Base-by-base conservation (phyloP, 2,888 invertebrate species). In the Galerucella calmariensis region DNA sequence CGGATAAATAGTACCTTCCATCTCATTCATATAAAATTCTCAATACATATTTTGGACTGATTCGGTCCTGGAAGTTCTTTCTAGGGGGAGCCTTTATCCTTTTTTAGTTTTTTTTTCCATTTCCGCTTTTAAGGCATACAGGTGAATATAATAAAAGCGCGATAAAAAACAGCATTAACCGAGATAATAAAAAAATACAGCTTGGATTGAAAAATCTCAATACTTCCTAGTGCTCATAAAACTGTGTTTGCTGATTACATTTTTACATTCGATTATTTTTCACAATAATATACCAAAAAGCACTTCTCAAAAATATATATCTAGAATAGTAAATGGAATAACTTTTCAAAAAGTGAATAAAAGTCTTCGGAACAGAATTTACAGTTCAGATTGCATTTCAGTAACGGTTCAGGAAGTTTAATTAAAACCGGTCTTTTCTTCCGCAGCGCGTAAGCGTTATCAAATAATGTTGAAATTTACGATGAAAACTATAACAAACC, bases 401-500 rank as follows among this genome's bases (percentile, higher is more conserved):
- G 63, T 16, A 44, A 63, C 65, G 71, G 65, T 71, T 71, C 58
- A 46, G 58, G 51, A 65, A 72, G 66, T 72, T 72, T 72, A 72
- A 72, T 72, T 72, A 72, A 72, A 72, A 66, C 59, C 66, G 46
- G 66, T 48, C 66, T 72, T 72, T 72, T 72, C 66, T 72, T 66
- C 20, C 44, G 27, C 16, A 46, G 63, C 44, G 53, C 72, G 67
- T 68, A 70, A 74, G 70, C 70, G 62, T 74, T 70, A 74, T 74
- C 70, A 70, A 74, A 74, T 74, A 74, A 70, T 74, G 71, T 67
- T 59, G 61, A 70, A 71, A 76, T 76, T 76, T 76, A 76, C 72
- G 76, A 72, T 66, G 72, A 56, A 69, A 67, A 74, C 73, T 69
- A 62, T 74, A 72, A 74, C 72, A 61, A 68, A 72, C 66, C 72